These are phyloP conservation scores for Drosophila pruinosa DNA, from an alignment of 1,140 invertebrate species.

Conservation along the genomic window DNA sequence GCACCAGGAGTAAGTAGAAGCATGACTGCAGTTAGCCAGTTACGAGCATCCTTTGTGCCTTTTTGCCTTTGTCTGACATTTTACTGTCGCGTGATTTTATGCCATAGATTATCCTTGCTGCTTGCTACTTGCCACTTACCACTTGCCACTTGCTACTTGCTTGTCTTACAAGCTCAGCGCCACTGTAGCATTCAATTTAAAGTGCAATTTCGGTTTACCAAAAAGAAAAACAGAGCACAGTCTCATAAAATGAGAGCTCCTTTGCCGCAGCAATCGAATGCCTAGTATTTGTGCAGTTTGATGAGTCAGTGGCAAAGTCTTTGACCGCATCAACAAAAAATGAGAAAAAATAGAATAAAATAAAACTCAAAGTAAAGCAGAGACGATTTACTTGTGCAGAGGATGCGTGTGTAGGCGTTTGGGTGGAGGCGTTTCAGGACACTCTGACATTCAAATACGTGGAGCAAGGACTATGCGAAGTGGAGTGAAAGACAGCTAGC, in stretches of 20 bases:
- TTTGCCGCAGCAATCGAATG: slow-evolving; percentile 33
- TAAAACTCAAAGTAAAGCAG: background rate
- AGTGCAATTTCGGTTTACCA: slow-evolving; percentile 71
- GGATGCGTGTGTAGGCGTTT: slow-evolving; percentile 1
- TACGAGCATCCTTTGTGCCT: slow-evolving; percentile 42
- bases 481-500: slow-evolving; percentile 17
- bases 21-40: slow-evolving; percentile 39
- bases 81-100: slow-evolving; percentile 77
- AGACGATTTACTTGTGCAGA: background rate
- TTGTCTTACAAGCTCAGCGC: background rate
- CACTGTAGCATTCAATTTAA: slow-evolving; percentile 64
- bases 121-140: background rate
- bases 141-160: background rate
- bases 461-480: slow-evolving; percentile 19
- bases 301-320: slow-evolving; percentile 47
- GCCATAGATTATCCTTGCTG: slow-evolving; percentile 63
- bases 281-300: slow-evolving; percentile 28
- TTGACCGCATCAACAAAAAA: slow-evolving; percentile 43
- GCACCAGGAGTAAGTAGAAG: background rate
- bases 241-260: slow-evolving; percentile 8
- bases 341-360: slow-evolving; percentile 1
- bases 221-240: slow-evolving; percentile 17
- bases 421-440: background rate
- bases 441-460: slow-evolving; percentile 35
- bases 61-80: slow-evolving; percentile 63